phyloP scores from a whole-genome alignment of 2,113 vertebrate genomes.

The Paedocypris sp. region DNA sequence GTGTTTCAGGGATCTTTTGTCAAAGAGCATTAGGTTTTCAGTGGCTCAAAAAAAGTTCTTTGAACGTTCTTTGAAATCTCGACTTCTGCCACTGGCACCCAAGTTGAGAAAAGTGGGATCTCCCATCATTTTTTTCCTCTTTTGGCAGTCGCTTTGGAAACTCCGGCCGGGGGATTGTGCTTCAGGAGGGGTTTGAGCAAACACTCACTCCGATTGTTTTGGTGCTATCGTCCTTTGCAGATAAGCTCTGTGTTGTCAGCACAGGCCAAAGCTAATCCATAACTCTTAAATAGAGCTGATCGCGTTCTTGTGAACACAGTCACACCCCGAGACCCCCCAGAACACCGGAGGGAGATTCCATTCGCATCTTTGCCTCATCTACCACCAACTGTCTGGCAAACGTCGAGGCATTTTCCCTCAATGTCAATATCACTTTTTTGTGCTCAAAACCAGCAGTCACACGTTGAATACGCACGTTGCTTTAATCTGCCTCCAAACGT shows the following conservation, averaged over 20 bases:
- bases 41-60: neutral
- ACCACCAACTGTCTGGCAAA: constrained; percentile 23
- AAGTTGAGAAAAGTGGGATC: constrained; percentile 23
- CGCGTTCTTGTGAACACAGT: neutral
- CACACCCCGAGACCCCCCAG: constrained; percentile 22
- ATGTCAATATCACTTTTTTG: neutral
- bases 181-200: constrained; percentile 14
- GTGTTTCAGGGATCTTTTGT: no score
- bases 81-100: neutral
- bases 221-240: neutral
- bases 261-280: constrained; percentile 27
- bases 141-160: constrained; percentile 23
- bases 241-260: constrained; percentile 13
- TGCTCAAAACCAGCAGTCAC: neutral
- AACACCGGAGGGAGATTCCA: constrained; percentile 31
- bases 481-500: constrained; percentile 4
- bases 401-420: constrained; percentile 4
- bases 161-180: neutral
- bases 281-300: constrained; percentile 10
- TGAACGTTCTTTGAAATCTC: neutral
- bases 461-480: neutral
- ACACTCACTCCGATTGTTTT: constrained; percentile 16
- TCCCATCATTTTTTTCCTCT: constrained; percentile 4
- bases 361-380: constrained; percentile 13
- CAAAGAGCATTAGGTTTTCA: neutral